Conservation (phyloP, 2,888 invertebrate species). For the Molorchus minor region DNA sequence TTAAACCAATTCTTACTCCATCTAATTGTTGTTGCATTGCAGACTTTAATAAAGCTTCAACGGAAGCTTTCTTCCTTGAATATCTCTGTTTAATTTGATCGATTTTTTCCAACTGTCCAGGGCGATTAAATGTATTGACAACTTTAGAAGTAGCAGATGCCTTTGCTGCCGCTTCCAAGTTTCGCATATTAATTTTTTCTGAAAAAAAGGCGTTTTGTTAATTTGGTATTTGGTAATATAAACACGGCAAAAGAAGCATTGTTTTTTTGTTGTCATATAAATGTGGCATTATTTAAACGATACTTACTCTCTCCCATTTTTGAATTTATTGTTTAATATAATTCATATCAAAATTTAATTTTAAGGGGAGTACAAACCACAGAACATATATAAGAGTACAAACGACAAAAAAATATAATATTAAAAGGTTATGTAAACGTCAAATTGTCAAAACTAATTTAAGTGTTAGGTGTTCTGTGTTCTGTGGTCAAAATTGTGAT, state of each 20-base stretch:
- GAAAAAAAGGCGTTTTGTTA: neutral
- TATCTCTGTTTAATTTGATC: slow-evolving; percentile 81
- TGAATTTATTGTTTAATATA: too few relatives aligned
- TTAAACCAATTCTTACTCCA: slow-evolving; percentile 92
- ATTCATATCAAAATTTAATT: too few relatives aligned
- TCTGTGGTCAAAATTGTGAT: too few relatives aligned
- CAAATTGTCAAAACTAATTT: too few relatives aligned
- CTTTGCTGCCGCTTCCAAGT: slow-evolving; percentile 81
- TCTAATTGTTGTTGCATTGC: slow-evolving; percentile 98
- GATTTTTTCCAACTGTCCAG: slow-evolving; percentile 93
- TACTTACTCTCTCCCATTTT: slow-evolving; percentile 12
- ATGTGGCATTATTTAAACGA: neutral
- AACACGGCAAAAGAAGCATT: neutral
- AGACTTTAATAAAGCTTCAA: slow-evolving; percentile 96
- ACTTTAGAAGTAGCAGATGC: slow-evolving; percentile 84
- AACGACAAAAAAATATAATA: too few relatives aligned
- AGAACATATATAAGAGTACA: too few relatives aligned
- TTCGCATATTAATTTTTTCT: slow-evolving; percentile 66
- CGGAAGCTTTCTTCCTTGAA: slow-evolving; percentile 84
- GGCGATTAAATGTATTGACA: slow-evolving; percentile 91
- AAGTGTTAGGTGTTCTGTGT: too few relatives aligned
- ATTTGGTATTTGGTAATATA: neutral
- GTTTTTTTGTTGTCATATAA: neutral
- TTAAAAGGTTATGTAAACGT: too few relatives aligned
- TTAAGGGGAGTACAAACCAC: too few relatives aligned